These are phyloP conservation scores for Pseudanteris insignis DNA, from an alignment of 2,888 invertebrate genomes.

Conservation along the genomic window DNA sequence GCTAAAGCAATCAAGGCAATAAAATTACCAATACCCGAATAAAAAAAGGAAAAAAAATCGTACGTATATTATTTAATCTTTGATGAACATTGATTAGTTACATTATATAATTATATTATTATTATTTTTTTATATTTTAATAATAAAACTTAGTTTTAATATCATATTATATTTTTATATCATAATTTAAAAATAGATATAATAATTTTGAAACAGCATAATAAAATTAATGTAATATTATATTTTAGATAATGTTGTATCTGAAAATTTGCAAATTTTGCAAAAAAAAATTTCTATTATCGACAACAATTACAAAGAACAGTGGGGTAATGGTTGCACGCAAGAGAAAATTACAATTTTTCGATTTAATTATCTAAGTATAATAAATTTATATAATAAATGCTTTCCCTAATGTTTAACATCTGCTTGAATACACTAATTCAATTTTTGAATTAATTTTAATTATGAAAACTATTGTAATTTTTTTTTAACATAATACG, in stretches of 20 bases:
- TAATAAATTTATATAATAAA: too few species aligned
- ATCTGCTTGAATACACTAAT: background rate
- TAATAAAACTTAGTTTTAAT: too few species aligned
- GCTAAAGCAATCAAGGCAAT: slow-evolving; percentile 20
- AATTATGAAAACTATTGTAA: too few species aligned
- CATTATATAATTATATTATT: too few species aligned
- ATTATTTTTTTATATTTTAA: too few species aligned
- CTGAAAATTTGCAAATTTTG: slow-evolving; percentile 9
- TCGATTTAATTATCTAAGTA: background rate
- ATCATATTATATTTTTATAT: too few species aligned
- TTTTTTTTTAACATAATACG: background rate
- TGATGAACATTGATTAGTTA: too few species aligned
- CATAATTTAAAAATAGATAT: too few species aligned
- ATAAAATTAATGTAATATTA: background rate
- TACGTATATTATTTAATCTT: too few species aligned
- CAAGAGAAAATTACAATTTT: slow-evolving; percentile 17
- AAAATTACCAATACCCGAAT: slow-evolving; percentile 2
- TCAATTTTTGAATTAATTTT: background rate
- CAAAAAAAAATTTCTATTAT: slow-evolving; percentile 17
- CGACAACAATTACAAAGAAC: slow-evolving; percentile 7
- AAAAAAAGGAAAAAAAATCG: too few species aligned
- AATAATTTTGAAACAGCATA: too few species aligned
- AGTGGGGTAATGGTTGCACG: slow-evolving; percentile 9
- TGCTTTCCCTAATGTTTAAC: background rate
- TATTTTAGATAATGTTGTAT: slow-evolving; percentile 6